Evolutionary conservation across 2,888 invertebrate genomes (phyloP).

Genomic region (Eucriotettix oculatus): DNA sequence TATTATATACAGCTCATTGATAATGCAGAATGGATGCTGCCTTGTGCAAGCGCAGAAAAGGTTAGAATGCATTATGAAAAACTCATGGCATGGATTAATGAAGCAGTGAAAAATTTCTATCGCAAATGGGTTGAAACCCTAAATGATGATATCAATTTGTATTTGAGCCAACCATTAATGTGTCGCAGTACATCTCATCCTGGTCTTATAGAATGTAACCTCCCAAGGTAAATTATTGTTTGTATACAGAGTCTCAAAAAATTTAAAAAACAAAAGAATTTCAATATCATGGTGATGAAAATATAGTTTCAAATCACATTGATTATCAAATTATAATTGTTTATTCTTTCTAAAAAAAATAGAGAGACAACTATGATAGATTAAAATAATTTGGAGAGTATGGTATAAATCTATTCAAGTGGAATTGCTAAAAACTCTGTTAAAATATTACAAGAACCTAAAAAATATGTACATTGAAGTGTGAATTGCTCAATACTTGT

Average conservation of each 20-base stretch:
- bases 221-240: conserved; percentile 42
- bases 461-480: no score
- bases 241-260: neutral
- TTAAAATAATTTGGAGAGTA: no score
- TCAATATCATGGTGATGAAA: no score
- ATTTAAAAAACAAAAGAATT: no score
- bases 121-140: conserved; percentile 38
- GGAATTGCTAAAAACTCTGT: no score
- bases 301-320: no score
- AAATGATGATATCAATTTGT: conserved; percentile 38
- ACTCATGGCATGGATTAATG: conserved; percentile 39
- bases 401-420: no score
- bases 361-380: no score
- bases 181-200: conserved; percentile 40
- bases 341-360: no score
- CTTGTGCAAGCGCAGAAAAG: conserved; percentile 53
- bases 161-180: conserved; percentile 56
- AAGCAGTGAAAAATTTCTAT: conserved; percentile 34
- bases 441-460: no score
- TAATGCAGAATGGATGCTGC: conserved; percentile 60
- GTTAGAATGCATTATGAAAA: conserved; percentile 51
- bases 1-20: conserved; percentile 37
- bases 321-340: no score
- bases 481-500: no score
- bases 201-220: conserved; percentile 61